Evolutionary conservation across 1,140 invertebrate species (phyloP).

Genomic region (Asbolus verrucosus): DNA sequence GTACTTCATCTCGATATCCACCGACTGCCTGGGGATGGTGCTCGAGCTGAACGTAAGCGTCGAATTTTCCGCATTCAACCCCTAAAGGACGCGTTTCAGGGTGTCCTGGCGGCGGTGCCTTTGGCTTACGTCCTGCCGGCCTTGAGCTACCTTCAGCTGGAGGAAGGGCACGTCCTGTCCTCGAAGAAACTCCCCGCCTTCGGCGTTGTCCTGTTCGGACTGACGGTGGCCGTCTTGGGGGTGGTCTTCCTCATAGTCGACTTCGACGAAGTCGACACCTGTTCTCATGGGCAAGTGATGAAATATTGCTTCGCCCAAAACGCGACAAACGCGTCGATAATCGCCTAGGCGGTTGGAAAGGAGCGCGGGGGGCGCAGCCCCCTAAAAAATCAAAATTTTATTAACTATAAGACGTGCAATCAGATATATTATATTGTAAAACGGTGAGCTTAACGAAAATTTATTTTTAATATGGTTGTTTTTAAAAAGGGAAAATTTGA

Average conservation of each 20-base stretch:
- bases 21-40: slow-evolving; percentile 88
- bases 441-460: slow-evolving; percentile 23
- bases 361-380: slow-evolving; percentile 1
- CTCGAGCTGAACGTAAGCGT: slow-evolving; percentile 87
- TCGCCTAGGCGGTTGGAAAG: neutral
- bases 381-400: slow-evolving; percentile 24
- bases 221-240: slow-evolving; percentile 71
- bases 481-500: slow-evolving; percentile 4
- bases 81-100: slow-evolving; percentile 72
- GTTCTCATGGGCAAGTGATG: slow-evolving; percentile 62
- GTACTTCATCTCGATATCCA: slow-evolving; percentile 85
- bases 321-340: slow-evolving; percentile 27
- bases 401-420: slow-evolving; percentile 36
- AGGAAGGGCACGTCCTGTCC: slow-evolving; percentile 78
- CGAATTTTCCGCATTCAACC: too few relatives aligned
- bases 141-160: slow-evolving; percentile 82
- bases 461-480: slow-evolving; percentile 35
- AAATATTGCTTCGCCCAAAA: slow-evolving; percentile 57
- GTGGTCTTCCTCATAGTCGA: slow-evolving; percentile 62
- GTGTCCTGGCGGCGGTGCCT: slow-evolving; percentile 86
- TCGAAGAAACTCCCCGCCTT: slow-evolving; percentile 79
- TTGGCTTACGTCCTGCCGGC: slow-evolving; percentile 88
- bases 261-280: slow-evolving; percentile 61
- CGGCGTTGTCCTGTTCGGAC: slow-evolving; percentile 77
- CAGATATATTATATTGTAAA: slow-evolving; percentile 31